Evolutionary conservation across 2,113 vertebrate genomes (phyloP), one percentile per base, ranked within the genome.

Genomic region (Pyrgilauda ruficollis): DNA sequence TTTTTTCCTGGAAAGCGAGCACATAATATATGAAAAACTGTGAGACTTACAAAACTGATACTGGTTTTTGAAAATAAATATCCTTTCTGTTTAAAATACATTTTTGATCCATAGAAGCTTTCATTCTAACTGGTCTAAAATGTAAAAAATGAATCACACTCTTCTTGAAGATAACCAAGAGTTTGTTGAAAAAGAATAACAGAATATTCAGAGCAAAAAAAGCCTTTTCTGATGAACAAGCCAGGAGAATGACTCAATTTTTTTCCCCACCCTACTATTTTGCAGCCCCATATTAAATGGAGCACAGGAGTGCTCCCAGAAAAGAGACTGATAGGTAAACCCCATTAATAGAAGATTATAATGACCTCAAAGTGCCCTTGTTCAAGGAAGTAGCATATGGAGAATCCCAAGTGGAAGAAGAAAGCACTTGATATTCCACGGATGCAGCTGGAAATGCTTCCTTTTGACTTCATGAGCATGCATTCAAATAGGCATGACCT

Each of bases 291-390:
- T 70, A 84, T 87, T 96, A 97, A 96, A 91, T 89, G 67, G 41
- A 70, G 84, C 72, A 94, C 30, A 68, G 82, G 59, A 84, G 35
- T 27, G 55, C 37, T 94, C 87, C 66, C 59, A 84, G 93, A 96
- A 95, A 97, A 88, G 24, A 88, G 78, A 81, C 68, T 80, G 74
- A 81, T 87, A 92, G 79, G 88, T 83, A 94, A 95, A 84, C 43
- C 84, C 83, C 83, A 82, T 93, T 94, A 96, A 94, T 23, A 64
- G 77, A 62, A 96, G 85, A 97, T 95, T 92, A 75, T 86, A 97
- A 88, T 93, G 47, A 96, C 89, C 97, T 97, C 68, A 83, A 94
- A 96, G 39, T 94, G 79, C 39, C 92, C 88, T 97, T 97, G 76
- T 93, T 96, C 93, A 41, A 72, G 73, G 69, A 66, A 33, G 93